A percentile compares a stretch with the other conserved stretches of the same genome.
Conservation (phyloP, 30 jellyfish, hydroid and myxozoan species). For the Aurelia sp. region DNA sequence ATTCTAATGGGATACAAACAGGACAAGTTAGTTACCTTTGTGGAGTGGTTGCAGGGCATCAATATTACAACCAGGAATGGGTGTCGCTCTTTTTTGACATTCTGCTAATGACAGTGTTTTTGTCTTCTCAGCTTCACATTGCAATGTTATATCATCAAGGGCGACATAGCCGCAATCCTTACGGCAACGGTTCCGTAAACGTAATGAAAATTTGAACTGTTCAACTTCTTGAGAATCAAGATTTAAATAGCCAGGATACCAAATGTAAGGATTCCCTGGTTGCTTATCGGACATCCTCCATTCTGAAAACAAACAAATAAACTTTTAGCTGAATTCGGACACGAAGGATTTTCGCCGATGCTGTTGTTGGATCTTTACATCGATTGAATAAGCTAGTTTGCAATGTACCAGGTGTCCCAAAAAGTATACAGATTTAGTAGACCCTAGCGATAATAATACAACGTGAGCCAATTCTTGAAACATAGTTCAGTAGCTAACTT, state of each 20-base stretch:
- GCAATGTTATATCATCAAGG: slow-evolving; percentile 72
- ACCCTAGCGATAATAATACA: too few species aligned
- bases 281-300: slow-evolving; percentile 73
- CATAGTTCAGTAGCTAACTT: too few species aligned
- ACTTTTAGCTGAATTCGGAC: not conserved
- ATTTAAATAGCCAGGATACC: slow-evolving; percentile 53
- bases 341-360: too few species aligned
- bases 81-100: slow-evolving; percentile 53
- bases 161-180: slow-evolving; percentile 73
- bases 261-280: slow-evolving; percentile 52
- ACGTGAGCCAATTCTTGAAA: too few species aligned
- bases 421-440: too few species aligned
- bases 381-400: too few species aligned
- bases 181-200: slow-evolving; percentile 37
- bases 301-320: slow-evolving; percentile 13
- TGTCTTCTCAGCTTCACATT: slow-evolving; percentile 60
- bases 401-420: too few species aligned
- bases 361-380: too few species aligned
- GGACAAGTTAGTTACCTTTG: slow-evolving; percentile 53
- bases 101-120: slow-evolving; percentile 24
- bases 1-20: not conserved
- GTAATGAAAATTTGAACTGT: slow-evolving; percentile 59
- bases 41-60: slow-evolving; percentile 74
- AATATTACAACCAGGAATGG: slow-evolving; percentile 68
- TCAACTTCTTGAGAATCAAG: slow-evolving; percentile 17